Evolutionary conservation across 2,888 invertebrate species (phyloP).

Genomic region (Eurytoma californica): DNA sequence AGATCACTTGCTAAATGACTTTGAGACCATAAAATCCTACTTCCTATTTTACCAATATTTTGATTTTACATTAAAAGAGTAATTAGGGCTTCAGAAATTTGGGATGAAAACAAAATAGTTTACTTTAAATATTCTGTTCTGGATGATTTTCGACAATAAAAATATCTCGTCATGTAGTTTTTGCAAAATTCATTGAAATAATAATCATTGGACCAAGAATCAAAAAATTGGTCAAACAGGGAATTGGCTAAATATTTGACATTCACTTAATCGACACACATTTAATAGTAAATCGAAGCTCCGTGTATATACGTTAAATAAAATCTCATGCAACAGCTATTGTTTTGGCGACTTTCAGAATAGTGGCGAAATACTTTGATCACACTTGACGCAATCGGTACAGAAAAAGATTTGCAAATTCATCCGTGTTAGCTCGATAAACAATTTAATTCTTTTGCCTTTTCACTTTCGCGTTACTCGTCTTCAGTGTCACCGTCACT

Average conservation of each 20-base stretch:
- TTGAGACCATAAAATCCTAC: not conserved
- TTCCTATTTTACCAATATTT: conserved; percentile 26
- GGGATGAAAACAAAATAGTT: not conserved
- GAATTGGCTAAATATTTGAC: conserved; percentile 13
- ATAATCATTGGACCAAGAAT: not conserved
- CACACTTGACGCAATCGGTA: conserved; percentile 20
- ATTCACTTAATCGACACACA: conserved; percentile 39
- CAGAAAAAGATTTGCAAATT: conserved; percentile 43
- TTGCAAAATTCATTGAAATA: not conserved
- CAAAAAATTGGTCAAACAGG: conserved; percentile 32
- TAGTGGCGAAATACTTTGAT: conserved; percentile 31
- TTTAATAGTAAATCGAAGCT: conserved; percentile 31
- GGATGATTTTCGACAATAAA: too few species aligned
- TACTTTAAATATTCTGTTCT: too few species aligned
- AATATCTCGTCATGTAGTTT: too few species aligned
- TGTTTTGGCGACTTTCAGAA: conserved; percentile 28
- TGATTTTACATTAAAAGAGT: not conserved
- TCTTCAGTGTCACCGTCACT: conserved; percentile 95
- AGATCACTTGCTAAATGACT: conserved; percentile 16
- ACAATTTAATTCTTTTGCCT: conserved; percentile 37
- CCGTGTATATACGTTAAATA: not conserved
- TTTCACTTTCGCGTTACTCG: conserved; percentile 79
- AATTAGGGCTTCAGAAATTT: conserved; percentile 5
- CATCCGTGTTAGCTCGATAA: conserved; percentile 45
- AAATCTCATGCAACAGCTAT: not conserved